Evolutionary conservation across 2,888 invertebrate species (phyloP), one percentile per base, ranked within the genome.

Genomic region (Salpingus planirostris): DNA sequence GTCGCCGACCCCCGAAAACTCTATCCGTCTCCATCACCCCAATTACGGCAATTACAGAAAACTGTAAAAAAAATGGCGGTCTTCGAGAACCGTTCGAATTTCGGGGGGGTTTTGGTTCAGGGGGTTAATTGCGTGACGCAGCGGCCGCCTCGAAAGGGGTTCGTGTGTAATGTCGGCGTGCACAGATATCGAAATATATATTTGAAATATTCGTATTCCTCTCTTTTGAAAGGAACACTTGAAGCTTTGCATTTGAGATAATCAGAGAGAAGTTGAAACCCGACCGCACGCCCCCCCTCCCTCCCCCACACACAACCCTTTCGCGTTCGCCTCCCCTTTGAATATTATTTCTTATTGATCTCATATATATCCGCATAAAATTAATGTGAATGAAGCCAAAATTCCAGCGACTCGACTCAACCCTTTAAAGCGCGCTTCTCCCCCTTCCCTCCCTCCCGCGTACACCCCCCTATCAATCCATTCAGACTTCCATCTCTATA

Each of bases 341-440:
- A 41, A 43, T 23, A n/a, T 18, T 38, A 41, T 43, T 41, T 43
- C 40, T 43, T 43, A 41, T 40, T 43, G 43, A 41, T 43, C 40
- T 38, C 32, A 35, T 35, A 31, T 14, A 7, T 14, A 15, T 24
- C 28, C 21, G 31, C 40, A 43, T 43, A 41, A 41, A 40, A 38
- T 41, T 41, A 43, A 41, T 36, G 38, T 38, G 30, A 43, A n/a
- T n/a, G n/a, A 43, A 38, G 38, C 42, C 41, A 40, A 40, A 42
- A 43, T 46, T 39, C 43, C 46, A 42, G 42, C 41, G 44, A 44
- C 42, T 36, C 35, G 31, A 41, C 38, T 39, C 24, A 26, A 33
- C 29, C n/a, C n/a, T n/a, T n/a, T n/a, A n/a, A n/a, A n/a, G n/a
- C n/a, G n/a, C n/a, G n/a, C n/a, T n/a, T n/a, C n/a, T n/a, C n/a